Evolutionary conservation across 92 coral and sea anemone species (phyloP), one percentile per base, ranked within the genome.

Genomic region (Phenganax marumi): DNA sequence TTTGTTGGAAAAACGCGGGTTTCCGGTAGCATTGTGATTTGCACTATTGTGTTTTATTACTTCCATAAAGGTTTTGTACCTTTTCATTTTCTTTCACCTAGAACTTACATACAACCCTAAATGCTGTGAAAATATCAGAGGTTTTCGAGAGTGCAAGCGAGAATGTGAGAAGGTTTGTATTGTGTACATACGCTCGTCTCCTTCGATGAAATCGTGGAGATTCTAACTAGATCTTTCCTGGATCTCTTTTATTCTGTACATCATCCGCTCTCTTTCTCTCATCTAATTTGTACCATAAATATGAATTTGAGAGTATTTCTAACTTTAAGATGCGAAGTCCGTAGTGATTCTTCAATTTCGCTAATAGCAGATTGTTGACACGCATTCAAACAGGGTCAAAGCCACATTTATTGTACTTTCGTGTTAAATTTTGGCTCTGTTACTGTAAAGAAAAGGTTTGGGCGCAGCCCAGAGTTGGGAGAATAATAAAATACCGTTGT

Each of bases 61-160:
- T 61, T 77, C 70, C 70, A 60, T 56, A 77, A 77, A 77, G 54
- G 81, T 77, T 77, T 78, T 72, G 83, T 61, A 71, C 60, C 71
- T 61, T 72, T 61, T 78, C 39, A 61, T 58, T 43, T 61, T 61
- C 68, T 66, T 61, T 63, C 52, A 43, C 73, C 83, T 18, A 78
- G 83, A 50, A 48, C 51, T 12, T 2, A 4, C 50, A 39, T 48
- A 49, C 19, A 7, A 63, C 9, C 1, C 58, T 88, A 86, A 87
- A 68, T 96, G 99, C 91, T 96, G 99, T 85, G 86, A 86, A 63
- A 88, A 89, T 86, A 84, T 91, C 22, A 69, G 85, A 62, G 99
- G 89, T 53, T 90, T 96, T 81, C 81, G 80, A 72, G 91, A 90
- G 85, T 96, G 99, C 91, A 86, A 86, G 84, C 72, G 75, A 71